Evolutionary conservation across 2,888 invertebrate species (phyloP).

Genomic region (Itoplectis maculator): DNA sequence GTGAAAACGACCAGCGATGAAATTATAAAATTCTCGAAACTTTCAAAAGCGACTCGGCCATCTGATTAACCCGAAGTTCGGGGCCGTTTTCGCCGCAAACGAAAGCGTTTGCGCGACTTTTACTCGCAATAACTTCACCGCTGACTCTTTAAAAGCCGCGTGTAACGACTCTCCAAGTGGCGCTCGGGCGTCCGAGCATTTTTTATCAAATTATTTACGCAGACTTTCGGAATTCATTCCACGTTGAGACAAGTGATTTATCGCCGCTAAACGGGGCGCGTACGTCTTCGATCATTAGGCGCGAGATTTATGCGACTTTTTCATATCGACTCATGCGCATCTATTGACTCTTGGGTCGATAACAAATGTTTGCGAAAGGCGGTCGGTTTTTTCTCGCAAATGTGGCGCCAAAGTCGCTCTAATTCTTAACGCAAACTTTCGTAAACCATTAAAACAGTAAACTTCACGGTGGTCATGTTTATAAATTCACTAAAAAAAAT

Average conservation of each 20-base stretch:
- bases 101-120: constrained; percentile 10
- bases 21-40: constrained; percentile 7
- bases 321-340: not conserved
- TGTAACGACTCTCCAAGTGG: not conserved
- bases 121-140: not conserved
- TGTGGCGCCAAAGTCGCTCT: not conserved
- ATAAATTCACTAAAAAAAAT: not conserved
- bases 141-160: not conserved
- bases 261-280: not conserved
- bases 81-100: not conserved
- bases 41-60: not conserved
- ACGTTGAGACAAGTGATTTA: not conserved
- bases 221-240: not conserved
- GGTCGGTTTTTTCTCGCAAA: not conserved
- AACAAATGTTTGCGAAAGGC: not conserved
- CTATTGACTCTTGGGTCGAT: not conserved
- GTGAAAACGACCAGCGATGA: not conserved
- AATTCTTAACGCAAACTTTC: constrained; percentile 2
- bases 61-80: not conserved
- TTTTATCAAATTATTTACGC: not conserved
- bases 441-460: not conserved
- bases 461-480: not conserved
- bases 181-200: not conserved
- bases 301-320: not conserved
- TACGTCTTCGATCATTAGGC: not conserved